Base-by-base conservation (phyloP, 2,888 invertebrate genomes). In the Onthophagus sagittarius region DNA sequence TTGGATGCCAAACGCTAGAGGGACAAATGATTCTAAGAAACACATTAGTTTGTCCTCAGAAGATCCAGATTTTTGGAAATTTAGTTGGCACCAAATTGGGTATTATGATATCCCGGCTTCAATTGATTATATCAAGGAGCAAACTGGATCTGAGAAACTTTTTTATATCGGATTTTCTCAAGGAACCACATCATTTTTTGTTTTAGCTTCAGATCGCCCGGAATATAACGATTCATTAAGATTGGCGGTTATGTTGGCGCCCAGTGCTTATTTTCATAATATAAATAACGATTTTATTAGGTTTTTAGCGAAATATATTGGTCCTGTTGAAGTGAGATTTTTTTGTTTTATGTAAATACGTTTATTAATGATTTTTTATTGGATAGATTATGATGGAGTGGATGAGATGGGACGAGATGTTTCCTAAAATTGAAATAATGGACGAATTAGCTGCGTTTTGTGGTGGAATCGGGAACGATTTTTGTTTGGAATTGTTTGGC, bases 91-190 rank as follows among this genome's bases (percentile, higher is more conserved):
- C 81, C 92, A 95, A 80, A 92, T 94, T 83, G 94, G 93, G 0
- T 84, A 86, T 74, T 89, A 89, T 80, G 95, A 96, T 82, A 81
- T 94, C 0, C 93, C 94, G 5, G 92, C 93, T 0, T 91, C 90
- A 87, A 89, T 95, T 31, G 91, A 94, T 81, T 89, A 91, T 81
- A 86, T 91, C 11, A 80, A 90, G 1, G 79, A 83, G 23, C 83
- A 84, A 53, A 91, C 92, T 0, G 86, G 88, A 0, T 86, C 88
- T 15, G 74, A 86, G 1, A 87, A 89, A 74, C 78, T 94, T 0
- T 89, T 89, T 76, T 94, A 92, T 82, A 84, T 92, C 2, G 94
- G 93, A 0, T 93, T 94, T 82, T 93, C 92, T 5, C 89, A 90
- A 71, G 81, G 90, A 85, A 89, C 90, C 0, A 90, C 90, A 0